A percentile compares a stretch with the other conserved stretches of the same genome.
phyloP scores from a whole-genome alignment of 2,888 invertebrate genomes.

The Cheiracanthium punctorium region DNA sequence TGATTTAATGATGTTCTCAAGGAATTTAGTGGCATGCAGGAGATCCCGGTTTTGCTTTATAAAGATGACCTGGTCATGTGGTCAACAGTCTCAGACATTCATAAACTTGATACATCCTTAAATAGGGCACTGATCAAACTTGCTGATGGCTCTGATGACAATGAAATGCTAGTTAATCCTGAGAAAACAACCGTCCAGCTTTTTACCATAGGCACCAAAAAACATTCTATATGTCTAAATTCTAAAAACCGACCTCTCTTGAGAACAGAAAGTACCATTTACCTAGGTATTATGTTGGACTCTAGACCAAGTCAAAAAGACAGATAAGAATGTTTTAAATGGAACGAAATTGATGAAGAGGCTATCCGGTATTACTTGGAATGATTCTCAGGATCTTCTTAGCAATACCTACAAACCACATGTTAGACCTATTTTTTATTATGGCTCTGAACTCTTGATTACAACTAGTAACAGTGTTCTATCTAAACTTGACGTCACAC shows the following conservation, averaged over 20 bases:
- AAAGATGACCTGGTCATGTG: too few species aligned
- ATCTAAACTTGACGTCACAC: neutral
- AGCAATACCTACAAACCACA: neutral
- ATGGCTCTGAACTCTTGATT: neutral
- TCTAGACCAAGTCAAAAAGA: neutral
- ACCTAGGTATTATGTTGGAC: neutral
- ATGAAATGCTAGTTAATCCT: neutral
- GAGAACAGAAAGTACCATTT: neutral
- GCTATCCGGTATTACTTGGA: neutral
- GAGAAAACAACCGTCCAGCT: neutral
- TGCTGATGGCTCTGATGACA: neutral
- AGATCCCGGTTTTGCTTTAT: too few species aligned
- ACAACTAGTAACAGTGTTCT: neutral
- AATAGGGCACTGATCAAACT: too few species aligned
- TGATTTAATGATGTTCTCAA: too few species aligned
- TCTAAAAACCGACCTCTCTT: neutral
- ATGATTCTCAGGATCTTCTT: conserved; percentile 1
- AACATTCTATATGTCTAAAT: neutral
- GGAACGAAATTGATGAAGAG: neutral
- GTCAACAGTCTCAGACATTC: too few species aligned
- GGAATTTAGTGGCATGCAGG: too few species aligned
- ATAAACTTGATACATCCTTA: too few species aligned
- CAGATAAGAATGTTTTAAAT: neutral
- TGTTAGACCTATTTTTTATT: neutral
- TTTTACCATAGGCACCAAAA: neutral